Percentiles rank a stretch among this genome's conserved stretches.
Conservation (phyloP, 2,888 invertebrate genomes). For the Campopleginae sp. region DNA sequence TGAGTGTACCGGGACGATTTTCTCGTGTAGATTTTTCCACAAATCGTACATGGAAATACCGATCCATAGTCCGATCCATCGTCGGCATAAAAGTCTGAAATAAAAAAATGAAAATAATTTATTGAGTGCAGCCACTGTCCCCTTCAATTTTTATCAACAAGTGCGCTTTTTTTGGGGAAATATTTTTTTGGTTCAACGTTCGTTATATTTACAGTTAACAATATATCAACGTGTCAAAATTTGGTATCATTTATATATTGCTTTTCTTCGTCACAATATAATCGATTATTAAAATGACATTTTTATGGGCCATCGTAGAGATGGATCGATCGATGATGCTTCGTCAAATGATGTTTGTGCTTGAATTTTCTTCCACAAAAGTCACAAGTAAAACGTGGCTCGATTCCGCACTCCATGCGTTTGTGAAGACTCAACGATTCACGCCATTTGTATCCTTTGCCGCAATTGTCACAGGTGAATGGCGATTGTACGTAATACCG, state of each 20-base stretch:
- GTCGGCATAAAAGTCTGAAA: constrained; percentile 62
- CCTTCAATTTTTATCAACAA: neutral
- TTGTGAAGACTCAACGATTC: constrained; percentile 77
- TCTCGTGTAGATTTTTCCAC: constrained; percentile 77
- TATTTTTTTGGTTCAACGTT: neutral
- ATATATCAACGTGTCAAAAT: neutral
- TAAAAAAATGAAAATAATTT: constrained; percentile 52
- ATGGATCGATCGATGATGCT: constrained; percentile 74
- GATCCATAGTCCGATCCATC: constrained; percentile 29
- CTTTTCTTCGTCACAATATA: neutral
- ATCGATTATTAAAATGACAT: neutral
- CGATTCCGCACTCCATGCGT: constrained; percentile 79
- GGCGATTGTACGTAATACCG: constrained; percentile 52
- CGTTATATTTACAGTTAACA: neutral
- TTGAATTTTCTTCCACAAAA: constrained; percentile 79
- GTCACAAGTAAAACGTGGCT: constrained; percentile 80
- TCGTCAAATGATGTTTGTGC: constrained; percentile 79
- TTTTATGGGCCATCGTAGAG: constrained; percentile 61
- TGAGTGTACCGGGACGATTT: constrained; percentile 81
- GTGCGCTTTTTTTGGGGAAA: neutral
- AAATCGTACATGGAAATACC: constrained; percentile 75
- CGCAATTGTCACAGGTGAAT: constrained; percentile 76
- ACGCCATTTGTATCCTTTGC: constrained; percentile 79
- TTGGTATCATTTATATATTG: neutral
- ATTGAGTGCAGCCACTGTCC: constrained; percentile 11